Base-by-base conservation (phyloP, 2,888 invertebrate species). In the Drosophila mercatorum region DNA sequence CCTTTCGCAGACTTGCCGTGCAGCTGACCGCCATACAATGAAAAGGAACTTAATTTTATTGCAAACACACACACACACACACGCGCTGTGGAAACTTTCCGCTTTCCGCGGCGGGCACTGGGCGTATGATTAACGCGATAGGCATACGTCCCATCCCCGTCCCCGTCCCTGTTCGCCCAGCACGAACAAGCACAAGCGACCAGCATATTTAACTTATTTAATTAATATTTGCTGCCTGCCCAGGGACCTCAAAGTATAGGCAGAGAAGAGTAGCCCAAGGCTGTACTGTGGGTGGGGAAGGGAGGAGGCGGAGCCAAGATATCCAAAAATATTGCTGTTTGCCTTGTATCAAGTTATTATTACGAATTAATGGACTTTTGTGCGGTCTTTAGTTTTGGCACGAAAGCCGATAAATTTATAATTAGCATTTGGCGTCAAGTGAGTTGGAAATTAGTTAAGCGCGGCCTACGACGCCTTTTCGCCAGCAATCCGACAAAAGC, bases 331-430 rank as follows among this genome's bases (percentile, higher is more conserved):
- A 12, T 31, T 67, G 51, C 40, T 67, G 77, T 76, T 67, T 76
- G 67, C 38, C 57, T 53, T 58, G 68, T 67, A 77, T 75, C 74
- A 80, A 72, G 83, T 80, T 83, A 80, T 80, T 83, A 83, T 75
- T 77, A 77, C 65, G 71, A 83, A 86, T 83, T 88, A 83, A 86
- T 80, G 83, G 57, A 68, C 64, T 67, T 71, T 72, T 77, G 74
- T 68, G 70, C 70, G 77, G 72, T 64, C 80, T 74, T 81, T 75
- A 81, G 85, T 72, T 72, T 81, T 65, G 71, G 78, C 64, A 78
- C 81, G 51, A 87, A 74, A 80, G 76, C 71, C 80, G 72, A 80
- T 83, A 76, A 88, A 86, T 83, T 80, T 77, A 83, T 86, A 86
- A 88, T 83, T 80, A 86, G 83, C 72, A 66, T 53, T 68, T 58